phyloP scores from a whole-genome alignment of 2,113 vertebrate species.

The Ochotona curzoniae region DNA sequence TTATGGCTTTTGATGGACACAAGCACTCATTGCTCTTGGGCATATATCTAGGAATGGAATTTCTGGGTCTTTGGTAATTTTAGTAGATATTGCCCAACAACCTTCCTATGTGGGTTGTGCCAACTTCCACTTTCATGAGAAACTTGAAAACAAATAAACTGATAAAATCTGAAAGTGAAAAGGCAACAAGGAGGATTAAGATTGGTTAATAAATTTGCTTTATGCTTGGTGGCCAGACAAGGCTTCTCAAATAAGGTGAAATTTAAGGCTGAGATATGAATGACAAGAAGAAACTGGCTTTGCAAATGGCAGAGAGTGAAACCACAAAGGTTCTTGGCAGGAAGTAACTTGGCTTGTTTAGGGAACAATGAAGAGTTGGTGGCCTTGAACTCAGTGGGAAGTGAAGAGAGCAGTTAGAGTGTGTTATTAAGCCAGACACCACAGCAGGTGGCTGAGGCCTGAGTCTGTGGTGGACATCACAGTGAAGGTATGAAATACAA shows the following conservation, averaged over 20 bases:
- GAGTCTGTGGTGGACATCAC: not conserved
- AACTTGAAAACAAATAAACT: not conserved
- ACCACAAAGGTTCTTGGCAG: not conserved
- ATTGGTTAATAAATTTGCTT: not conserved
- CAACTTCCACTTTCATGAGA: not conserved
- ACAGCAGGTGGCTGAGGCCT: not conserved
- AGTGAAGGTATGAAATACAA: slow-evolving; percentile 20
- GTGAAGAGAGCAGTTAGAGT: not conserved
- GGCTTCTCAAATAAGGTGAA: not conserved
- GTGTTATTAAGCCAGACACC: slow-evolving; percentile 22
- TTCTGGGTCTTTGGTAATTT: not conserved
- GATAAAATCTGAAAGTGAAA: not conserved
- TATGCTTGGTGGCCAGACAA: not conserved
- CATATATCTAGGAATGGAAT: not conserved
- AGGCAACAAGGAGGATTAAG: not conserved
- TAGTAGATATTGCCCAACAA: not conserved
- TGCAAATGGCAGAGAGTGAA: not conserved
- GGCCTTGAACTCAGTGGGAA: slow-evolving; percentile 11
- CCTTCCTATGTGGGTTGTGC: not conserved
- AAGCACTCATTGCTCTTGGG: slow-evolving; percentile 21
- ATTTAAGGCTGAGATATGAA: slow-evolving; percentile 12
- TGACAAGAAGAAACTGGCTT: not conserved
- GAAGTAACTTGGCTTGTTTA: slow-evolving; percentile 8
- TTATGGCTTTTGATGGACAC: not conserved
- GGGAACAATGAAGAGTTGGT: not conserved